These are phyloP conservation scores for Napeogenes inachia DNA, from an alignment of 2,888 invertebrate species.

Conservation along the genomic window DNA sequence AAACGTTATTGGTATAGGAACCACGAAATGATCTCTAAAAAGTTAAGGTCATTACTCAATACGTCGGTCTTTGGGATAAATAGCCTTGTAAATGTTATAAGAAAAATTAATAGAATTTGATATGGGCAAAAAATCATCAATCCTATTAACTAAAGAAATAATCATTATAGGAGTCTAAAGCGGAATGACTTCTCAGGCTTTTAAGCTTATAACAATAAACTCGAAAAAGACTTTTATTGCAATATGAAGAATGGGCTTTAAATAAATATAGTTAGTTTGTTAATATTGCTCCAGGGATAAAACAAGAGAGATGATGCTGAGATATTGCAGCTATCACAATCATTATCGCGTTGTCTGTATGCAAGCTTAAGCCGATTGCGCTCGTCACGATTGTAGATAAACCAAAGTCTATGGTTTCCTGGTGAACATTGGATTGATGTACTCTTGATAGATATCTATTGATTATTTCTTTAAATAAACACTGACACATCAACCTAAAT, in stretches of 20 bases:
- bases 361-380: constrained; percentile 19
- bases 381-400: constrained; percentile 28
- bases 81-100: not conserved
- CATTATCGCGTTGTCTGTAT: constrained; percentile 11
- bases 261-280: not conserved
- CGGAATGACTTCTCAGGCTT: too few relatives aligned
- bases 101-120: not conserved
- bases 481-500: too few relatives aligned
- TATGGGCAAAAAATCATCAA: not conserved
- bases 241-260: not conserved
- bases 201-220: too few relatives aligned
- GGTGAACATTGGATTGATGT: not conserved
- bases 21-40: not conserved
- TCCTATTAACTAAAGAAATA: too few relatives aligned
- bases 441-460: too few relatives aligned
- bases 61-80: not conserved
- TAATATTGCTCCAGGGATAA: not conserved
- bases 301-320: not conserved
- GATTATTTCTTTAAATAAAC: too few relatives aligned
- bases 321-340: constrained; percentile 5
- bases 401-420: constrained; percentile 19
- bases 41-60: not conserved
- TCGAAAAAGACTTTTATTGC: too few relatives aligned
- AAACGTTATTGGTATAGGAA: not conserved
- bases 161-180: too few relatives aligned